These are phyloP conservation scores for Hypomecis punctinalis DNA, from an alignment of 2,888 invertebrate genomes.

Conservation along the genomic window DNA sequence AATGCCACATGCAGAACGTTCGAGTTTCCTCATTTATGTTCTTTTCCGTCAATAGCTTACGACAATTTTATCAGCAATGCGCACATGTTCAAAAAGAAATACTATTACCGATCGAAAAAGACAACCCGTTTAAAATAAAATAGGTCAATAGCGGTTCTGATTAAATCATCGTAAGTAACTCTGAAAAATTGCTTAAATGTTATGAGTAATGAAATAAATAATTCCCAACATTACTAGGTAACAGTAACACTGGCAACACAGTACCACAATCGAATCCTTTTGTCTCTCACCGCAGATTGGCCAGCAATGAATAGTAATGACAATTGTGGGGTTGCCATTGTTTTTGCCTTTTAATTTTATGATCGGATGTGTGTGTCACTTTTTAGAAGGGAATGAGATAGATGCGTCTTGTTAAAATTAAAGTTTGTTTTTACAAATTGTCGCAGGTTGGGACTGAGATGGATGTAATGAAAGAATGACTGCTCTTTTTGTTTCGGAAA, in stretches of 20 bases:
- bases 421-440: constrained; percentile 31
- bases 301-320: constrained; percentile 51
- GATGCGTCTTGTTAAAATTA: constrained; percentile 33
- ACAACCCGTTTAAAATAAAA: too few relatives aligned
- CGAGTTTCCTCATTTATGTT: too few relatives aligned
- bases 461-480: constrained; percentile 6
- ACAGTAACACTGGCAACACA: constrained; percentile 26
- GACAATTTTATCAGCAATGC: too few relatives aligned
- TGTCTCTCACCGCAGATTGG: constrained; percentile 41
- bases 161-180: too few relatives aligned
- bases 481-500: neutral
- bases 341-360: constrained; percentile 47
- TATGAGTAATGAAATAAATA: neutral
- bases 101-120: too few relatives aligned
- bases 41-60: too few relatives aligned
- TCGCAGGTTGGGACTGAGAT: constrained; percentile 11
- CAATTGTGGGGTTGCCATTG: constrained; percentile 41
- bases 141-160: too few relatives aligned
- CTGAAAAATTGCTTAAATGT: too few relatives aligned
- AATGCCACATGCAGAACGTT: too few relatives aligned
- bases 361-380: constrained; percentile 51
- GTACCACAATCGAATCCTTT: constrained; percentile 42
- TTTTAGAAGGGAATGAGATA: constrained; percentile 44
- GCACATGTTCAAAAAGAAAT: too few relatives aligned
- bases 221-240: neutral